Base-by-base conservation (phyloP, 2,113 vertebrate species). In the Amia ocellicauda region DNA sequence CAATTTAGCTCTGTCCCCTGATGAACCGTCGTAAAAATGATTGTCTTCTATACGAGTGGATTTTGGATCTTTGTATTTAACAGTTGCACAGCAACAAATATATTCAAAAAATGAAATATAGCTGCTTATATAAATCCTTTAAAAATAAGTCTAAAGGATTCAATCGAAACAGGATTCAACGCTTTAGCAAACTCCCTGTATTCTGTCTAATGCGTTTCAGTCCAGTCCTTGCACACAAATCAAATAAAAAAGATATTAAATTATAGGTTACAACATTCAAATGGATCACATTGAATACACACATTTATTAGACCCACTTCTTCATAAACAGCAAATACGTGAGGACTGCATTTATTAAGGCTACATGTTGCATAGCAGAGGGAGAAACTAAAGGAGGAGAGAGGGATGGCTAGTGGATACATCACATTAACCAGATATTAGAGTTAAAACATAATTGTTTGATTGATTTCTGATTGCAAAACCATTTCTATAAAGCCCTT, bases 31-130 rank as follows among this genome's bases (percentile, higher is more conserved):
- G 57, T 86, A 81, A 36, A 71, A 73, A 63, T 84, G 93, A 94
- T 91, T 95, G 91, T 94, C 91, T 62, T 68, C 63, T 64, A 80
- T 58, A 87, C 80, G 81, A 72, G 17, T 16, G 80, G 65, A 69
- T 73, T 66, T 80, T 78, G 82, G 80, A 69, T 72, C 29, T 73
- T 83, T 84, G 83, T 72, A 72, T 79, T 85, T 80, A 84, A 84
- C 73, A 87, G 86, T 93, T 94, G 91, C 92, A 94, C 84, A 92
- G 91, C 90, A 92, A 93, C 92, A 89, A 90, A 88, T 83, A 86
- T 83, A 85, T 76, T 83, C 4, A 87, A 75, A 85, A 75, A 83
- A 83, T 78, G 77, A 80, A 75, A 73, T 81, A 77, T 71, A 82
- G 78, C 77, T 82, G 78, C 65, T 69, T 74, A 72, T 62, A 53